A percentile compares a stretch with the other conserved stretches of the same genome.
Conservation (phyloP, 1,140 invertebrate species). For the Cataglyphis hispanica region DNA sequence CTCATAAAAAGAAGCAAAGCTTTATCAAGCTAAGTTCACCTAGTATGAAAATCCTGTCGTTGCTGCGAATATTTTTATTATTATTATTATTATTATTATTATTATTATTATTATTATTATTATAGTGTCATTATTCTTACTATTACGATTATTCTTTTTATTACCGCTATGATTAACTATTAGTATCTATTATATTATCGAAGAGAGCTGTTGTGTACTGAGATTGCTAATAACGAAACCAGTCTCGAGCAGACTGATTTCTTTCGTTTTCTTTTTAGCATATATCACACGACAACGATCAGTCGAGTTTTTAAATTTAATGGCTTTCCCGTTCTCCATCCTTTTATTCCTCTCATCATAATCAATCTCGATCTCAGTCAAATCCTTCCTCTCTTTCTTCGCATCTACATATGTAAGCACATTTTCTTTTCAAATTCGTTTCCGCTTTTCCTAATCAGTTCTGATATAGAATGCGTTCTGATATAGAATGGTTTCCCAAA, state of each 20-base stretch:
- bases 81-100: constrained; percentile 59
- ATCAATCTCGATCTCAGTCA: not conserved
- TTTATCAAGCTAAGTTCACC: not conserved
- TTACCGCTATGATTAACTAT: constrained; percentile 79
- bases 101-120: constrained; percentile 64
- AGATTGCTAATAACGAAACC: constrained; percentile 43
- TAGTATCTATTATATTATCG: constrained; percentile 78
- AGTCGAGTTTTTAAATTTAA: constrained; percentile 34
- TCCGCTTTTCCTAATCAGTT: constrained; percentile 33
- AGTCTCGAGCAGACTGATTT: constrained; percentile 65
- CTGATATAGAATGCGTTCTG: constrained; percentile 57
- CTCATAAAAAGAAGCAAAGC: constrained; percentile 42
- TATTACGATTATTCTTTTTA: constrained; percentile 78
- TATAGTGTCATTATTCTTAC: constrained; percentile 75
- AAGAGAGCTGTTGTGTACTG: constrained; percentile 51
- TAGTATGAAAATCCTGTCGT: constrained; percentile 76
- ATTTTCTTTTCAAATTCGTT: constrained; percentile 14
- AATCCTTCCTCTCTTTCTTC: not conserved
- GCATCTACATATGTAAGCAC: not conserved
- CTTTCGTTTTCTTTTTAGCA: constrained; percentile 40
- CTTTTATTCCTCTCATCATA: not conserved
- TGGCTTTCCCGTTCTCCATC: constrained; percentile 19
- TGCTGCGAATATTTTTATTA: constrained; percentile 79
- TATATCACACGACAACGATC: constrained; percentile 41
- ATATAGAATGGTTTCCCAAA: constrained; percentile 35